Conservation (phyloP, 2,113 vertebrate species). For the Phaethon lepturus region DNA sequence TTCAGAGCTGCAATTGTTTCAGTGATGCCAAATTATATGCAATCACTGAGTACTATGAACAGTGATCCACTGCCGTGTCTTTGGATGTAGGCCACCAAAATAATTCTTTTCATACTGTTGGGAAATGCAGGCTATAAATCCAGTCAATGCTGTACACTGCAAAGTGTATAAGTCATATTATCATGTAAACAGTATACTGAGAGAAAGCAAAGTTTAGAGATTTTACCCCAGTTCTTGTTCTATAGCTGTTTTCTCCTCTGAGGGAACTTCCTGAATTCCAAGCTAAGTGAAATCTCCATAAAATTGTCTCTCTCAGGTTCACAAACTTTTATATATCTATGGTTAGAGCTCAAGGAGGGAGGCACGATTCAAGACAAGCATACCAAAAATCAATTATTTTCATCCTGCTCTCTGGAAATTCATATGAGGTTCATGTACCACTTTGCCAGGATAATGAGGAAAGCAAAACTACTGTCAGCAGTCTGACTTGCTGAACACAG, state of each 20-base stretch:
- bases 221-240: not conserved
- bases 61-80: conserved; percentile 39
- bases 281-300: not conserved
- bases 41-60: conserved; percentile 54
- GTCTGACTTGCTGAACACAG: not conserved
- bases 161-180: not conserved
- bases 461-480: not conserved
- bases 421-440: not conserved
- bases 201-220: not conserved
- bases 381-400: not conserved
- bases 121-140: not conserved
- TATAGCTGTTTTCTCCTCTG: not conserved
- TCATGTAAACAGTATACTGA: not conserved
- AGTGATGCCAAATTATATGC: conserved; percentile 62
- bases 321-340: not conserved
- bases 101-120: not conserved
- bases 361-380: not conserved
- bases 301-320: not conserved
- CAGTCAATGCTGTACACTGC: not conserved
- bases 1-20: conserved; percentile 41
- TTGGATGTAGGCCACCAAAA: conserved; percentile 35
- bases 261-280: not conserved
- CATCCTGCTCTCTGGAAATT: not conserved
- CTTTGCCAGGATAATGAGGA: not conserved
- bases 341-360: not conserved